Evolutionary conservation across 1,140 invertebrate genomes (phyloP).

Genomic region (Dinoponera quadriceps): DNA sequence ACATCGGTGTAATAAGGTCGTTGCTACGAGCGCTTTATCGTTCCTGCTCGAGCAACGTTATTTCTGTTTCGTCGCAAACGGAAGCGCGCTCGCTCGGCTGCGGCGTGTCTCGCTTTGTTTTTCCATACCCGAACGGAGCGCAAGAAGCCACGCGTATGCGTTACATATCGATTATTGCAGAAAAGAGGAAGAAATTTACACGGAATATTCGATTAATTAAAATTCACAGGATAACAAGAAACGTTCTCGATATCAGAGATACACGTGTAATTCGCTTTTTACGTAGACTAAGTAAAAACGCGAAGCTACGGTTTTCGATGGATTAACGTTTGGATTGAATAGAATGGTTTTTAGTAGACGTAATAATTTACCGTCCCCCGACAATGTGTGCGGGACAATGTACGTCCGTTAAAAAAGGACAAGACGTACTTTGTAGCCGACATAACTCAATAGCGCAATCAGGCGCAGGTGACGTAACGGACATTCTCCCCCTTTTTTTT

Average conservation of each 20-base stretch:
- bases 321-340: not conserved
- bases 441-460: conserved; percentile 13
- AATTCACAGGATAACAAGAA: too few species aligned
- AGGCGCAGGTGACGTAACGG: not conserved
- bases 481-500: not conserved
- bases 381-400: not conserved
- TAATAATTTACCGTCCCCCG: not conserved
- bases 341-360: too few species aligned
- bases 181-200: too few species aligned
- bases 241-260: too few species aligned
- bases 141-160: not conserved
- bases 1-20: conserved; percentile 39
- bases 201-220: conserved; percentile 1
- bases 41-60: conserved; percentile 25
- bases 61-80: conserved; percentile 55
- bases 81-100: conserved; percentile 37
- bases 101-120: conserved; percentile 26
- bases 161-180: not conserved
- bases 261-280: not conserved
- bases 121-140: not conserved
- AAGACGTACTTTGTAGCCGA: not conserved
- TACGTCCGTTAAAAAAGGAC: not conserved
- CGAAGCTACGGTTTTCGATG: not conserved
- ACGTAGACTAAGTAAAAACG: not conserved
- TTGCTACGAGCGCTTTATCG: conserved; percentile 50